Percentiles rank a stretch among this genome's conserved stretches.
phyloP scores from a whole-genome alignment of 1,140 invertebrate genomes.

The Artemia franciscana region DNA sequence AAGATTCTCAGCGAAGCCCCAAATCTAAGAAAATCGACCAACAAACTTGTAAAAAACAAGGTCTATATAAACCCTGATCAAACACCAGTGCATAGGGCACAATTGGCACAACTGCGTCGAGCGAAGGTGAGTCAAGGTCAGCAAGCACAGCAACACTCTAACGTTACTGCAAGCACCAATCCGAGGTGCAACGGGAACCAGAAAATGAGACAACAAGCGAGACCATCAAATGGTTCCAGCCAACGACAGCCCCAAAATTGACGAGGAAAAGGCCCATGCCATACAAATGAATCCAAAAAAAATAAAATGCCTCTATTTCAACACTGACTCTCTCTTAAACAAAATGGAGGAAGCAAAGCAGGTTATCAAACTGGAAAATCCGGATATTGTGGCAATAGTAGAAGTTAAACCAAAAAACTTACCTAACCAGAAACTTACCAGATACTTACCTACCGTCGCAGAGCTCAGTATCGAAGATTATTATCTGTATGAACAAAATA shows the following conservation, averaged over 20 bases:
- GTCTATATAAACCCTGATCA: constrained; percentile 2
- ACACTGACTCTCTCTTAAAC: constrained; percentile 1
- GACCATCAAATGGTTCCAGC: neutral
- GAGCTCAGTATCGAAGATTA: neutral
- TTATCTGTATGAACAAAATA: neutral
- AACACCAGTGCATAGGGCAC: constrained; percentile 1
- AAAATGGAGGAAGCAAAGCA: constrained; percentile 2
- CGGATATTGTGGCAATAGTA: too few relatives aligned
- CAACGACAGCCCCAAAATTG: neutral
- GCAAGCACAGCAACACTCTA: neutral
- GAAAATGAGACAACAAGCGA: neutral
- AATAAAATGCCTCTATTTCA: constrained; percentile 5
- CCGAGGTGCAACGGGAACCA: neutral
- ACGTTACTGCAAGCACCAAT: neutral
- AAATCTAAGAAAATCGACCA: neutral
- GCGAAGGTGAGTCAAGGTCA: neutral
- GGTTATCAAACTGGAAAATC: too few relatives aligned
- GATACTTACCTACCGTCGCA: neutral
- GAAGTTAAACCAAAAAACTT: too few relatives aligned
- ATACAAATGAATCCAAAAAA: neutral
- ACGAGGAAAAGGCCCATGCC: neutral
- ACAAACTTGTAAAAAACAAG: neutral
- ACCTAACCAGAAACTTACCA: neutral
- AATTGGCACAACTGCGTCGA: neutral
- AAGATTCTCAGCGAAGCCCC: constrained; percentile 1